These are phyloP conservation scores for Anhinga rufa DNA, from an alignment of 2,113 vertebrate species.

Conservation along the genomic window DNA sequence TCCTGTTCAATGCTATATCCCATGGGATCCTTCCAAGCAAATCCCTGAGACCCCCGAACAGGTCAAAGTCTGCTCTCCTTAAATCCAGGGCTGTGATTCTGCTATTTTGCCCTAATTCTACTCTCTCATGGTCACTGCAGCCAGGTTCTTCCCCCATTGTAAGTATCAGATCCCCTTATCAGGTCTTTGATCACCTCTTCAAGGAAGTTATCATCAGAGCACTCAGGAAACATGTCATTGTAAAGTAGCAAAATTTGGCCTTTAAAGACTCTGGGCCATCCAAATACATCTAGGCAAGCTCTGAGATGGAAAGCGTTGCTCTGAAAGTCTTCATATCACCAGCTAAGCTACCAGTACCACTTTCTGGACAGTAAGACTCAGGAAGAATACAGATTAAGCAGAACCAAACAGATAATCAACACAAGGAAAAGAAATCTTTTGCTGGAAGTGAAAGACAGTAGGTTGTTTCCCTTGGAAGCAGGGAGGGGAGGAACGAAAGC, in stretches of 20 bases:
- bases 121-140: background rate
- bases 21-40: background rate
- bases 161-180: background rate
- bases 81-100: background rate
- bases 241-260: background rate
- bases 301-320: background rate
- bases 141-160: background rate
- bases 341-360: background rate
- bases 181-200: background rate
- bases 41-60: background rate
- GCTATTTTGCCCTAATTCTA: background rate
- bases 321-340: background rate
- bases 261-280: background rate
- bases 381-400: background rate
- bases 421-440: background rate
- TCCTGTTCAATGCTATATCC: background rate
- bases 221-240: background rate
- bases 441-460: background rate
- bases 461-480: background rate
- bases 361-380: background rate
- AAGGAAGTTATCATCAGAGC: background rate
- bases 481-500: background rate
- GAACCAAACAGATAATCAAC: background rate
- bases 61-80: background rate
- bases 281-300: background rate